These are phyloP conservation scores for Actinopyga echinites DNA, from an alignment of 53 echinoderm and acorn worm genomes.

Conservation along the genomic window DNA sequence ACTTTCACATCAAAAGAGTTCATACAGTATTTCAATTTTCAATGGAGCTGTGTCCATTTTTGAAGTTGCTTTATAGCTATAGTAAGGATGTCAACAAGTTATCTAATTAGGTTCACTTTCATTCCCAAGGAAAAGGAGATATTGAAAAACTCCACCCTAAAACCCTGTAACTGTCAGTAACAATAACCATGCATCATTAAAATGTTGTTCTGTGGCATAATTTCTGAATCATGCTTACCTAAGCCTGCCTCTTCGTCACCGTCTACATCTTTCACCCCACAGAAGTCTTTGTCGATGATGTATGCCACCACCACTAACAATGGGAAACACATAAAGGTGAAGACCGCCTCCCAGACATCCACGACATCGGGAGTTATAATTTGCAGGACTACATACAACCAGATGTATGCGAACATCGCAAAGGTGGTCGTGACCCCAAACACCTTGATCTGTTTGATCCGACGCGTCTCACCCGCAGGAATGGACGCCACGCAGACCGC, in stretches of 20 bases:
- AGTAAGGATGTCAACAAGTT: no score
- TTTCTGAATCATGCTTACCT: slow-evolving; percentile 51
- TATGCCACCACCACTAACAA: slow-evolving; percentile 80
- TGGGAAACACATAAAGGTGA: slow-evolving; percentile 93
- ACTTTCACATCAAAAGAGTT: no score
- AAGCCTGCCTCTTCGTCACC: slow-evolving; percentile 79
- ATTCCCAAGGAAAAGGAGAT: not conserved
- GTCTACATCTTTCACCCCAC: slow-evolving; percentile 77
- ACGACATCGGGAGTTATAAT: slow-evolving; percentile 73
- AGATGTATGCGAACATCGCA: slow-evolving; percentile 90
- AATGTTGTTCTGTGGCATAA: not conserved
- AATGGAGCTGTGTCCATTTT: no score
- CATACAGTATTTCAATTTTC: no score
- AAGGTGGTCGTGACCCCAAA: slow-evolving; percentile 82
- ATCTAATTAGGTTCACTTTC: no score
- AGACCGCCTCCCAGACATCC: slow-evolving; percentile 80
- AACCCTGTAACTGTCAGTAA: no score
- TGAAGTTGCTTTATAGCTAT: no score
- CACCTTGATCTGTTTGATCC: slow-evolving; percentile 80
- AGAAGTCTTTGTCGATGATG: slow-evolving; percentile 93
- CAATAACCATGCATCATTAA: not conserved
- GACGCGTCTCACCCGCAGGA: slow-evolving; percentile 63
- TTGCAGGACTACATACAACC: slow-evolving; percentile 80
- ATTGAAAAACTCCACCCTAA: not conserved
- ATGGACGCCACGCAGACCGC: slow-evolving; percentile 78